Evolutionary conservation across 1,140 invertebrate genomes (phyloP).

Genomic region (Holotrichia oblita): DNA sequence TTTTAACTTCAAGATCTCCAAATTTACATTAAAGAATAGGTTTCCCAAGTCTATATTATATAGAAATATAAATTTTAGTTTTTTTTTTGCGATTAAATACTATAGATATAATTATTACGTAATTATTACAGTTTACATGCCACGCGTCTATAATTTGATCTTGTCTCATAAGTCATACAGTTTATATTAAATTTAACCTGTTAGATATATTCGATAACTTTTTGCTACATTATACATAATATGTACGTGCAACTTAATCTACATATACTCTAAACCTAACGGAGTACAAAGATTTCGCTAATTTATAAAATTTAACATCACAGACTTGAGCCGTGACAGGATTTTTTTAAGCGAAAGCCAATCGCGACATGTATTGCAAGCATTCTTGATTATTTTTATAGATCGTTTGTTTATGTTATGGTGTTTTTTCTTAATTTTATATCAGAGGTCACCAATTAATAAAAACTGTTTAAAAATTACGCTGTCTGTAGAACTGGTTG

Average conservation of each 20-base stretch:
- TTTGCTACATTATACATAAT: background rate
- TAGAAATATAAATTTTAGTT: no score
- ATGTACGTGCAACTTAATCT: no score
- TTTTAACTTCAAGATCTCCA: no score
- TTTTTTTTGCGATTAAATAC: no score
- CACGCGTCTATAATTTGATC: background rate
- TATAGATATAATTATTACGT: background rate
- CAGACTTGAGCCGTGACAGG: background rate
- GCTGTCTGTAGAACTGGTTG: background rate
- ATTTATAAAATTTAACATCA: background rate
- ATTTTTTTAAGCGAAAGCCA: no score
- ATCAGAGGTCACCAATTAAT: constrained; percentile 3
- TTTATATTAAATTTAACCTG: background rate
- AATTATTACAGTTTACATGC: background rate
- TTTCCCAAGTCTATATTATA: no score
- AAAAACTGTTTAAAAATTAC: background rate
- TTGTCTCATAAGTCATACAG: background rate
- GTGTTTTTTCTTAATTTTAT: background rate
- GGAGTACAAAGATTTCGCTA: background rate
- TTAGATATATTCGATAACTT: background rate
- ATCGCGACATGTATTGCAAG: no score
- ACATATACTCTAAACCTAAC: background rate
- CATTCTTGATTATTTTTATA: background rate
- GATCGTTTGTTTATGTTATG: background rate
- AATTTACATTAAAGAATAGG: no score